Percentiles rank a stretch among this genome's conserved stretches.
Evolutionary conservation across 1,140 invertebrate genomes (phyloP).

Genomic region (Atopsyche davidsoni): DNA sequence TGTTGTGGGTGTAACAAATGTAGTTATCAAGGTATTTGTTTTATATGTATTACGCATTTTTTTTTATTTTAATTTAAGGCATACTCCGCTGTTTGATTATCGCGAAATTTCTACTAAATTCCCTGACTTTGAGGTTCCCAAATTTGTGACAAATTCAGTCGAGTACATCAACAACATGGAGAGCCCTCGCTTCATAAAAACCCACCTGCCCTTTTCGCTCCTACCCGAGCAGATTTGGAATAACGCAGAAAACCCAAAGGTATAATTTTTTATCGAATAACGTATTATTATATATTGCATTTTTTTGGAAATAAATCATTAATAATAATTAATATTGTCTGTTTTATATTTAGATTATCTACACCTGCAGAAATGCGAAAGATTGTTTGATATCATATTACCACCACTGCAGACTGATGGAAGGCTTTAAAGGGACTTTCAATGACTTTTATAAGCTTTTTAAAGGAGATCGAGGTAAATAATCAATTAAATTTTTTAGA

Average conservation of each 20-base stretch:
- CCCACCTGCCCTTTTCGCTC: slow-evolving; percentile 57
- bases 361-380: slow-evolving; percentile 69
- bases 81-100: slow-evolving; percentile 34
- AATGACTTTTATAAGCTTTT: slow-evolving; percentile 57
- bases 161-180: slow-evolving; percentile 34
- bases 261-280: too few species aligned
- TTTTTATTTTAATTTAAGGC: too few species aligned
- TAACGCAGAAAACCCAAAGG: slow-evolving; percentile 40
- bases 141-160: slow-evolving; percentile 35
- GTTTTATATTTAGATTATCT: slow-evolving; percentile 56
- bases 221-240: slow-evolving; percentile 51
- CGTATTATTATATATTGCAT: too few species aligned
- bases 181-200: slow-evolving; percentile 56
- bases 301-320: not conserved
- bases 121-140: slow-evolving; percentile 25
- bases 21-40: not conserved
- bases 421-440: slow-evolving; percentile 55
- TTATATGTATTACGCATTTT: not conserved
- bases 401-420: slow-evolving; percentile 56
- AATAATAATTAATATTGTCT: not conserved
- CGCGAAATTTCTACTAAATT: slow-evolving; percentile 16
- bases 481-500: not conserved
- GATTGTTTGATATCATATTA: slow-evolving; percentile 70
- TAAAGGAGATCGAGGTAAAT: slow-evolving; percentile 42
- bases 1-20: too few species aligned